Evolutionary conservation across 2,797 vertebrate genomes (phyloP), one percentile per base, ranked within the genome.

Genomic region (Pempheris klunzingeri): DNA sequence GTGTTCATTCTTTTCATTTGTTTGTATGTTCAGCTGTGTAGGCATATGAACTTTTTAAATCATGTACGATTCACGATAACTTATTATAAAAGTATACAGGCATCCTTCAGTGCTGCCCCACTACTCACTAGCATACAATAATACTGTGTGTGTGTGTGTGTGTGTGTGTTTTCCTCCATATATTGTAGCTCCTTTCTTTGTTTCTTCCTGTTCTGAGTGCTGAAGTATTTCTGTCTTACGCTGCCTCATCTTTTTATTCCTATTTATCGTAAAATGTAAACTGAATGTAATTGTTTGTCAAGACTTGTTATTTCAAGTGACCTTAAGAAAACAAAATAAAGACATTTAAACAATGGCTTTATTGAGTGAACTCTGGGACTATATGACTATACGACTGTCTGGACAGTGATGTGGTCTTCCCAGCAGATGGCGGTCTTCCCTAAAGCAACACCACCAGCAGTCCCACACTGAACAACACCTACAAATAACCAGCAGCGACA

Each of bases 381-480:
- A n/a, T n/a, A n/a, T n/a, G n/a, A n/a, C n/a, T n/a, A n/a, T n/a
- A n/a, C n/a, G n/a, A n/a, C n/a, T n/a, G n/a, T n/a, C n/a, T n/a
- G 1, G 38, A 14, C 6, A 14, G 17, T 9, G 58, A 12, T 28
- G 58, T 61, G n/a, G 7, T 14, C 5, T 5, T 5, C 65, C 80
- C 88, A 79, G 59, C 12, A 88, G 87, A n/a, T 59, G 87, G 84
- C 84, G 55, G 47, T 66, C 10, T 78, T 20, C 0, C 11, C 47
- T 22, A 41, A 61, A 2, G 0, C 41, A 64, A 47, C 6, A 7
- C 36, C 26, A 34, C 15, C 18, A 14, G 10, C 10, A n/a, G 5
- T 10, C 18, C 18, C 30, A 50, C 26, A 24, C 9, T 18, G 18
- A 55, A 49, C 14, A n/a, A 15, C 43, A 12, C 0, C 2, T 7